Evolutionary conservation across 2,113 vertebrate species (phyloP).

Genomic region (Neogale vison): DNA sequence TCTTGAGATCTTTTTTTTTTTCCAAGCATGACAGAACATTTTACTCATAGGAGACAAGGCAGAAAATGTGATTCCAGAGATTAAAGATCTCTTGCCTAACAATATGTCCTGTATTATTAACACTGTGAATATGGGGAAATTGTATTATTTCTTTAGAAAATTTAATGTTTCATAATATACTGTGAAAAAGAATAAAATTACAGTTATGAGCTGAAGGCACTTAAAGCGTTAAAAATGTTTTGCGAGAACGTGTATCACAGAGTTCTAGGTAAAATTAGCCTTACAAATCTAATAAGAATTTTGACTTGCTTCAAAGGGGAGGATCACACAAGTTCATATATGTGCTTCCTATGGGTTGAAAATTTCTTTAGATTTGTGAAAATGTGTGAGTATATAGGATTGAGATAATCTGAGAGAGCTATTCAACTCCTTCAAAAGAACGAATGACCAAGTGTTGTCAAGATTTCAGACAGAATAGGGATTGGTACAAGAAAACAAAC

Average conservation of each 20-base stretch:
- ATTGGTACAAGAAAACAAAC: not conserved
- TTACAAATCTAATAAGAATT: slow-evolving; percentile 17
- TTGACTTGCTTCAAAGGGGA: not conserved
- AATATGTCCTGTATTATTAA: slow-evolving; percentile 7
- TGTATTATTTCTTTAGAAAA: not conserved
- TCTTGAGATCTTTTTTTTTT: not conserved
- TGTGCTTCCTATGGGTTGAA: not conserved
- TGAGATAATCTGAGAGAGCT: not conserved
- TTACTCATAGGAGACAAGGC: not conserved
- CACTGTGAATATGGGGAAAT: not conserved
- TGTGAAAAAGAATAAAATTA: not conserved
- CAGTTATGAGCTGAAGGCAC: not conserved
- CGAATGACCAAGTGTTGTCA: not conserved
- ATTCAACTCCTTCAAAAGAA: not conserved
- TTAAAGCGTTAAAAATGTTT: slow-evolving; percentile 20
- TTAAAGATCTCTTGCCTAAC: not conserved
- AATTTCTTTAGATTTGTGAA: slow-evolving; percentile 24
- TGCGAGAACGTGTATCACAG: not conserved
- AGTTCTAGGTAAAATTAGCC: slow-evolving; percentile 31
- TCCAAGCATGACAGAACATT: not conserved
- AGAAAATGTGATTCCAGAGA: slow-evolving; percentile 15
- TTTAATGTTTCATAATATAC: not conserved
- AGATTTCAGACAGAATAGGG: not conserved
- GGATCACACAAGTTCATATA: not conserved
- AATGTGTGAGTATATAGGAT: not conserved